Evolutionary conservation across 2,113 vertebrate genomes (phyloP).

Genomic region (Ptychochromis oligacanthus): DNA sequence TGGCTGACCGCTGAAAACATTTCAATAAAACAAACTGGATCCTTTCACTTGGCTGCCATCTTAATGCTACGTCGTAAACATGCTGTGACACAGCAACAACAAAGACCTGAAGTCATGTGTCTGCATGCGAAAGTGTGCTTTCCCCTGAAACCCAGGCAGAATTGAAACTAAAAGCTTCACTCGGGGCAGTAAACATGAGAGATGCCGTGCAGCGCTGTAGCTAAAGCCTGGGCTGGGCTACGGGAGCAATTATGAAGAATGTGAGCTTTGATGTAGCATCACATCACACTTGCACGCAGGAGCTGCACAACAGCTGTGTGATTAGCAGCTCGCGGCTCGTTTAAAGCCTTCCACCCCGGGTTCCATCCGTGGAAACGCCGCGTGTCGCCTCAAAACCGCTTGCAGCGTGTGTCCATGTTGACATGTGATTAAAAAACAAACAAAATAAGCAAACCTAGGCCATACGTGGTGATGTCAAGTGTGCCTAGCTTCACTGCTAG

Average conservation of each 20-base stretch:
- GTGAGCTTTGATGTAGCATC: constrained; percentile 47
- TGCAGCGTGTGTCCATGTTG: not conserved
- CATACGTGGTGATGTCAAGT: constrained; percentile 58
- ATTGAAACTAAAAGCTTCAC: constrained; percentile 64
- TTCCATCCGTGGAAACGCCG: not conserved
- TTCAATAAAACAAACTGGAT: not conserved
- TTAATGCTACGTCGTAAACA: not conserved
- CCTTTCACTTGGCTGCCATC: not conserved
- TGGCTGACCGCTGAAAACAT: not conserved
- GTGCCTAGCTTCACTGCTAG: constrained; percentile 63
- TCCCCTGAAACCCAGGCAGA: constrained; percentile 20
- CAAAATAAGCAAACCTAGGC: constrained; percentile 41
- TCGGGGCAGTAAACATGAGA: not conserved
- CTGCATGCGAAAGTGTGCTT: not conserved
- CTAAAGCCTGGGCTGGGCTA: not conserved
- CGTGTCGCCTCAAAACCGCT: not conserved
- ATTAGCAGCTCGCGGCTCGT: constrained; percentile 14
- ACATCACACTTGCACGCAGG: constrained; percentile 35
- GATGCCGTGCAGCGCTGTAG: not conserved
- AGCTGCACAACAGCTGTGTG: constrained; percentile 45
- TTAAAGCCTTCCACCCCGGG: not conserved
- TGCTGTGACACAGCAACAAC: constrained; percentile 27
- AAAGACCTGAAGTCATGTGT: not conserved
- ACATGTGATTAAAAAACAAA: constrained; percentile 3
- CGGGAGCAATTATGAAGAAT: constrained; percentile 8